Conservation (phyloP, 2,888 invertebrate species). For the Calameuta idolon region DNA sequence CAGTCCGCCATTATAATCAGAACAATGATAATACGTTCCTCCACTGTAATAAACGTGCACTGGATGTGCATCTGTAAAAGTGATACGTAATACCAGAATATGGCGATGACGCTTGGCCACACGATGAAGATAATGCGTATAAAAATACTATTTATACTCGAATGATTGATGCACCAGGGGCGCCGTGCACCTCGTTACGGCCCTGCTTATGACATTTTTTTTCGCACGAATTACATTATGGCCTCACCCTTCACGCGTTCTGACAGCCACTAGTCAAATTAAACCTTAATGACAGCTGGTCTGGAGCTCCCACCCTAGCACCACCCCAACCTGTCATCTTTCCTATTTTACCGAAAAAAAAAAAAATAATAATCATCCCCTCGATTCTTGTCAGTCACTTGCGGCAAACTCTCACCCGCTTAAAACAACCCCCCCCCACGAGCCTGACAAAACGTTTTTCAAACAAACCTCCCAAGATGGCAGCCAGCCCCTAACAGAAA, state of each 20-base stretch:
- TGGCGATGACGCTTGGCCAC: background rate
- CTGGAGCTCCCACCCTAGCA: conserved; percentile 27
- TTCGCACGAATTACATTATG: conserved; percentile 21
- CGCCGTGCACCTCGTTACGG: conserved; percentile 37
- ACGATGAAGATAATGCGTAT: conserved; percentile 32
- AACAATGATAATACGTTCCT: background rate
- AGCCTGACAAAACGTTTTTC: background rate
- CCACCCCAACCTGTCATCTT: conserved; percentile 17
- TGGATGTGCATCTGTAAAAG: background rate
- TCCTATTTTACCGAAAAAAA: conserved; percentile 16
- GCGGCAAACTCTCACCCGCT: conserved; percentile 17
- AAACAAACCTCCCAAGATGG: background rate
- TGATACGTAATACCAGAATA: background rate
- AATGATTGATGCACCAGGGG: conserved; percentile 39
- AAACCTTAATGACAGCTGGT: conserved; percentile 48
- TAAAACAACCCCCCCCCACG: background rate
- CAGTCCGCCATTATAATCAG: background rate
- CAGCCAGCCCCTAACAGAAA: background rate
- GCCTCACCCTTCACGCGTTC: conserved; percentile 26
- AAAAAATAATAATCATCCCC: conserved; percentile 26
- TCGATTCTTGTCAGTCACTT: conserved; percentile 22
- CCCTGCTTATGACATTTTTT: conserved; percentile 28
- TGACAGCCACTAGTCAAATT: conserved; percentile 33
- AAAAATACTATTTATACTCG: conserved; percentile 40
- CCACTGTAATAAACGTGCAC: background rate